Base-by-base conservation (phyloP, 2,113 vertebrate genomes). In the Amphiprion ocellaris region DNA sequence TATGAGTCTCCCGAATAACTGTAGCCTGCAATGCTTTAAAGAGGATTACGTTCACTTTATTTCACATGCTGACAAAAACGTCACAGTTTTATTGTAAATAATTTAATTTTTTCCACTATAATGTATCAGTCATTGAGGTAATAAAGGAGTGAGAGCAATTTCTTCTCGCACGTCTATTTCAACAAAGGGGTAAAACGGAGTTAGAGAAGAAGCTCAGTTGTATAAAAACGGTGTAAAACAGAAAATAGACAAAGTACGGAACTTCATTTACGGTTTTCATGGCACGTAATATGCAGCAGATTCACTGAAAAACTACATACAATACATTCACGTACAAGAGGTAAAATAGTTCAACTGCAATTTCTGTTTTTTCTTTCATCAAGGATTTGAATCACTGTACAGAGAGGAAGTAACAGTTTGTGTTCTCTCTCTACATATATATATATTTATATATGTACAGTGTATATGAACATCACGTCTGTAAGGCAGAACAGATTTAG, bases 1-100 rank as follows among this genome's bases (percentile, higher is more conserved):
- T 82, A 61, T 62, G 74, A 55, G 28, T 85, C 59, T 77, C 61
- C 69, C 85, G 30, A 71, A 6, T 88, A 83, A 73, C 54, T 80
- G 80, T 89, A 89, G 72, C 86, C 85, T 86, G 89, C 86, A 70
- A 75, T 89, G 90, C 82, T 93, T 92, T 85, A 85, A 90, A 83
- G 60, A 87, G 73, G 77, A 17, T 84, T 78, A 63, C 69, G 77
- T 83, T 84, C 59, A 76, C 79, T 86, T 89, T 77, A 68, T 88
- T 90, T 91, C 73, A 87, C 69, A 87, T 71, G 62, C 69, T 72
- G 74, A 85, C 72, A 75, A n/a, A 37, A 63, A 81, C 63, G 74
- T 85, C 82, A 85, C 81, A 83, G 41, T 79, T 82, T 82, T 86
- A 85, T 87, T 93, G 92, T 93, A 94, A 86, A 94, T 93, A 92